A percentile compares a stretch with the other conserved stretches of the same genome.
phyloP scores from a whole-genome alignment of 2,113 vertebrate species.

The Scomber scombrus region DNA sequence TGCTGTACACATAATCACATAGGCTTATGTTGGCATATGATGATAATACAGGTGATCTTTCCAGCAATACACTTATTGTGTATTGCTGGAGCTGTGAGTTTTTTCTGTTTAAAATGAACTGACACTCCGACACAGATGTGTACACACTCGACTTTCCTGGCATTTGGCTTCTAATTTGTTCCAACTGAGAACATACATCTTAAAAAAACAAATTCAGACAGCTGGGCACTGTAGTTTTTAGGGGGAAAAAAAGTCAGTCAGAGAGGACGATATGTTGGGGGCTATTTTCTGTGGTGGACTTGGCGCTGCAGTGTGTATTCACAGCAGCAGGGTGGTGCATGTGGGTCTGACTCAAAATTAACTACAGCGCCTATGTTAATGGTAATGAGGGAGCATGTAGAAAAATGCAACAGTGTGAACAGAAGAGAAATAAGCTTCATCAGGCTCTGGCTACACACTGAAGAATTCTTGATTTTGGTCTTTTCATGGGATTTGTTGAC shows the following conservation, averaged over 20 bases:
- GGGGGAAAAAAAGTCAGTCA: background rate
- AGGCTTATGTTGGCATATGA: no score
- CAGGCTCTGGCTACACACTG: background rate
- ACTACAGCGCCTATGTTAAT: background rate
- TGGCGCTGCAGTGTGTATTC: background rate
- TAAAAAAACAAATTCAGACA: background rate
- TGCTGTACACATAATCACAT: no score
- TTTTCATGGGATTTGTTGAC: background rate
- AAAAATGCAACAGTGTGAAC: background rate
- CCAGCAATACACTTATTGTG: no score
- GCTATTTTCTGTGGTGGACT: background rate
- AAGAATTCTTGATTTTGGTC: no score
- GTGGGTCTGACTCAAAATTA: background rate
- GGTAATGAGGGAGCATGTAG: no score
- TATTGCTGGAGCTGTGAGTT: no score
- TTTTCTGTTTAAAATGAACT: no score
- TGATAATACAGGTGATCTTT: no score
- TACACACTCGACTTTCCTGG: no score
- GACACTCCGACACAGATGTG: no score
- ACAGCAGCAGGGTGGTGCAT: background rate
- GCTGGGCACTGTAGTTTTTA: background rate
- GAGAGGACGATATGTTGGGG: background rate
- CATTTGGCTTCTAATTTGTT: no score
- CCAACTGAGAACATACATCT: no score
- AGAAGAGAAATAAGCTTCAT: background rate